These are phyloP conservation scores for Spicauda simplicius DNA, from an alignment of 2,888 invertebrate genomes.

Conservation along the genomic window DNA sequence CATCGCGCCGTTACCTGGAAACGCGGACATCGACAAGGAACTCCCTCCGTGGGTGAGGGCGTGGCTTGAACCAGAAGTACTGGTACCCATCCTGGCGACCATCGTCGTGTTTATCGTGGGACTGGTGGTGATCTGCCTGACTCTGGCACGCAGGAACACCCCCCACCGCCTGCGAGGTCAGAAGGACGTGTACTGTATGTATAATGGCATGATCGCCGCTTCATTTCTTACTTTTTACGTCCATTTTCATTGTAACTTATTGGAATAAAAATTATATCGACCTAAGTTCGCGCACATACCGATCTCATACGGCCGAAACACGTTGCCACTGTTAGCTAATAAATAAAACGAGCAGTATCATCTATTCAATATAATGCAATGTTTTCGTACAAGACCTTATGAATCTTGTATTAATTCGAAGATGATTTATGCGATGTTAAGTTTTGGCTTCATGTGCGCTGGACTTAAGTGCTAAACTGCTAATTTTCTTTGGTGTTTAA, in stretches of 20 bases:
- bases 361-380: too few species aligned
- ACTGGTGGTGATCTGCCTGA: conserved; percentile 95
- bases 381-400: too few species aligned
- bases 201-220: conserved; percentile 78
- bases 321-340: not conserved
- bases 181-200: conserved; percentile 91
- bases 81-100: conserved; percentile 95
- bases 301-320: not conserved
- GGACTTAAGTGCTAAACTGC: not conserved
- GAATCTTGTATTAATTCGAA: not conserved
- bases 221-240: conserved; percentile 49
- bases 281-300: not conserved
- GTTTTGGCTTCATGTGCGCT: not conserved
- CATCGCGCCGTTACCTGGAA: conserved; percentile 90
- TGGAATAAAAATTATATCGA: not conserved
- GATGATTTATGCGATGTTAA: not conserved
- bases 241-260: conserved; percentile 11
- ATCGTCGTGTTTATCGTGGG: conserved; percentile 96
- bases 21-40: conserved; percentile 81
- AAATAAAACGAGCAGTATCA: too few species aligned
- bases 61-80: conserved; percentile 95
- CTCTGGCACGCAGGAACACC: conserved; percentile 92
- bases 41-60: conserved; percentile 91
- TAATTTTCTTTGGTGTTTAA: not conserved
- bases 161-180: conserved; percentile 93